phyloP scores from a whole-genome alignment of 2,797 vertebrate genomes.

The Furcifer pardalis region DNA sequence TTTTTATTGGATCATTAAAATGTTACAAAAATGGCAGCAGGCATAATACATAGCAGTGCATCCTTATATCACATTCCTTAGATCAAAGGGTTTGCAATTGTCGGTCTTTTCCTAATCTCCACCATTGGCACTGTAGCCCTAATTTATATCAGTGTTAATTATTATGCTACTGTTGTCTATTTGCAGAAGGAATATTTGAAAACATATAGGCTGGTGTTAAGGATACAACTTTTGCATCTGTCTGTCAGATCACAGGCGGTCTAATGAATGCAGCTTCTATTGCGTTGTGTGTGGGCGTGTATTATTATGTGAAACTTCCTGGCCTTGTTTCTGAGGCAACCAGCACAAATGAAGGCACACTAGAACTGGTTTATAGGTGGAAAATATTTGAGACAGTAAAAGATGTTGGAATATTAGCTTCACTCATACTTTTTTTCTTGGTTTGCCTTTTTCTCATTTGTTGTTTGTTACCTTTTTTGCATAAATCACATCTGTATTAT shows the following conservation, averaged over 20 bases:
- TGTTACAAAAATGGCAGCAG: neutral
- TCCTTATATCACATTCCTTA: neutral
- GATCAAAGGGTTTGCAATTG: neutral
- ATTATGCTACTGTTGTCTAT: neutral
- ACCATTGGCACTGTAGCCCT: neutral
- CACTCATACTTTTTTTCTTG: slow-evolving; percentile 51
- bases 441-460: slow-evolving; percentile 54
- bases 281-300: slow-evolving; percentile 30
- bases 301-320: slow-evolving; percentile 39
- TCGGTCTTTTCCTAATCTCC: slow-evolving; percentile 8
- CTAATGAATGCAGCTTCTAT: slow-evolving; percentile 25
- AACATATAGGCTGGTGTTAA: neutral
- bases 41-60: neutral
- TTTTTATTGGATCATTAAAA: too few relatives aligned
- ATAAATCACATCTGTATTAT: slow-evolving; percentile 30
- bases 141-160: slow-evolving; percentile 1
- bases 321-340: slow-evolving; percentile 69
- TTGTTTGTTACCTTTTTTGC: slow-evolving; percentile 52
- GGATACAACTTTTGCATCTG: slow-evolving; percentile 18
- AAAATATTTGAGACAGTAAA: slow-evolving; percentile 58
- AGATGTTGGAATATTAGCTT: slow-evolving; percentile 45
- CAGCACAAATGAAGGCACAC: slow-evolving; percentile 44
- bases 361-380: slow-evolving; percentile 48
- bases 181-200: slow-evolving; percentile 24
- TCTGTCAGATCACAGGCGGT: neutral